A percentile compares a stretch with the other conserved stretches of the same genome.
These are phyloP conservation scores for Globodera rostochiensis DNA, from an alignment of 1,140 invertebrate species.

Conservation along the genomic window DNA sequence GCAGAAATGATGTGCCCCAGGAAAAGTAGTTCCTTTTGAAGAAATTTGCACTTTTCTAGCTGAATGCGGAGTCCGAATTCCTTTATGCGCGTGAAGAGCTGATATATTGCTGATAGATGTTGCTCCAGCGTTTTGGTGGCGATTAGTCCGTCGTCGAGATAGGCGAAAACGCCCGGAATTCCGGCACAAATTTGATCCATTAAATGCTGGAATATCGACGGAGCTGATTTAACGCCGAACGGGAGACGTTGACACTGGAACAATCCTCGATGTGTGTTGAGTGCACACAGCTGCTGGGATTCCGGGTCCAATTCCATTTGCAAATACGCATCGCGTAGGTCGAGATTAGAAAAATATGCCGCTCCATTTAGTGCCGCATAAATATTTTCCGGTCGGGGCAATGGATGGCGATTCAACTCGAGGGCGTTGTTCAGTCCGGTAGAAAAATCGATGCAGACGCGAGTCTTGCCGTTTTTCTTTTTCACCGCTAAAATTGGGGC, in stretches of 20 bases:
- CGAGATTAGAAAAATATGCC: slow-evolving; percentile 26
- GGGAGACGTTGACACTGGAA: slow-evolving; percentile 53
- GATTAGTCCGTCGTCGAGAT: slow-evolving; percentile 45
- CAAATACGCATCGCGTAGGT: no score
- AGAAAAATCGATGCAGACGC: slow-evolving; percentile 64
- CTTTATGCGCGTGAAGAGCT: no score
- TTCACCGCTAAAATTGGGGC: slow-evolving; percentile 66
- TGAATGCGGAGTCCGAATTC: no score
- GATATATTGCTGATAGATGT: no score
- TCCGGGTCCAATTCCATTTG: slow-evolving; percentile 36
- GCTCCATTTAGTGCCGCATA: slow-evolving; percentile 37
- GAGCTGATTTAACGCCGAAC: slow-evolving; percentile 69
- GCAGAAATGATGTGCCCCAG: no score
- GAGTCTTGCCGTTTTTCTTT: slow-evolving; percentile 64
- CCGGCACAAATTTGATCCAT: slow-evolving; percentile 60
- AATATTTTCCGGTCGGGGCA: slow-evolving; percentile 48
- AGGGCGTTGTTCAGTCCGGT: slow-evolving; percentile 50
- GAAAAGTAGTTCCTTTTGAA: no score
- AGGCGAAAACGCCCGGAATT: slow-evolving; percentile 41
- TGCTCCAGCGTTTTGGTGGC: no score
- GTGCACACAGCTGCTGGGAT: slow-evolving; percentile 31
- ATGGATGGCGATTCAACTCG: slow-evolving; percentile 40
- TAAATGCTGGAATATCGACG: slow-evolving; percentile 67
- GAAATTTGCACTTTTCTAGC: no score
- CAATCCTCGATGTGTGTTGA: slow-evolving; percentile 21